Percentiles rank a stretch among this genome's conserved stretches.
These are phyloP conservation scores for Phodopus roborovskii DNA, from an alignment of 2,113 vertebrate species.

Conservation along the genomic window DNA sequence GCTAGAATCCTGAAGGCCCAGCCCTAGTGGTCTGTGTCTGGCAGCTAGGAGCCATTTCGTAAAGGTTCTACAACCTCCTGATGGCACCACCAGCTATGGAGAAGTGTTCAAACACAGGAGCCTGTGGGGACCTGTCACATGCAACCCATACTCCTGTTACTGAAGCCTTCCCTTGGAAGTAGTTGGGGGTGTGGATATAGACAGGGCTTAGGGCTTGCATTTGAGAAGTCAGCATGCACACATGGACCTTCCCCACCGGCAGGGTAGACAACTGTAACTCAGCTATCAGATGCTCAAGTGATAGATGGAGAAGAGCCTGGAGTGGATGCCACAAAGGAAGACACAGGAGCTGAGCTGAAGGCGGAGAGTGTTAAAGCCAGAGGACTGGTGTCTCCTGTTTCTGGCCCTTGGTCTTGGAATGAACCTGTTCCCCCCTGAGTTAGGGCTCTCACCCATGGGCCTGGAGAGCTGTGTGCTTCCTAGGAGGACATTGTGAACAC, in stretches of 20 bases:
- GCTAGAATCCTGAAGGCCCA: neutral
- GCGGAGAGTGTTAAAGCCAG: neutral
- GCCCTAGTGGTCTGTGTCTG: neutral
- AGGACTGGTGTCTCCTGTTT: neutral
- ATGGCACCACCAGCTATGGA: neutral
- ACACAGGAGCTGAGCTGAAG: neutral
- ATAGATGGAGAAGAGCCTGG: neutral
- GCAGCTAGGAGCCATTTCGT: neutral
- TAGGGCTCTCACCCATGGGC: neutral
- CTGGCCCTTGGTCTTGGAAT: neutral
- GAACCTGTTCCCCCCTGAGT: neutral
- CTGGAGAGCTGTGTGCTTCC: neutral
- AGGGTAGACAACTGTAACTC: neutral
- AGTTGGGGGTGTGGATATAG: neutral
- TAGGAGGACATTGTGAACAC: neutral
- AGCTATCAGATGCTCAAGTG: neutral
- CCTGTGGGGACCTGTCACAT: neutral
- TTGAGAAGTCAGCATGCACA: neutral
- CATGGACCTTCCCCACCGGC: neutral
- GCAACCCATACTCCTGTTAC: accelerated
- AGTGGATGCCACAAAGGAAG: neutral
- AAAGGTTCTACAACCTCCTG: neutral
- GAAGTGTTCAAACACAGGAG: neutral
- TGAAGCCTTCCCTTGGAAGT: neutral
- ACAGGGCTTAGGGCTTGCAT: neutral